A percentile compares a stretch with the other conserved stretches of the same genome.
Conservation (phyloP, 2,797 vertebrate species). For the Pseudomugil tenellus region DNA sequence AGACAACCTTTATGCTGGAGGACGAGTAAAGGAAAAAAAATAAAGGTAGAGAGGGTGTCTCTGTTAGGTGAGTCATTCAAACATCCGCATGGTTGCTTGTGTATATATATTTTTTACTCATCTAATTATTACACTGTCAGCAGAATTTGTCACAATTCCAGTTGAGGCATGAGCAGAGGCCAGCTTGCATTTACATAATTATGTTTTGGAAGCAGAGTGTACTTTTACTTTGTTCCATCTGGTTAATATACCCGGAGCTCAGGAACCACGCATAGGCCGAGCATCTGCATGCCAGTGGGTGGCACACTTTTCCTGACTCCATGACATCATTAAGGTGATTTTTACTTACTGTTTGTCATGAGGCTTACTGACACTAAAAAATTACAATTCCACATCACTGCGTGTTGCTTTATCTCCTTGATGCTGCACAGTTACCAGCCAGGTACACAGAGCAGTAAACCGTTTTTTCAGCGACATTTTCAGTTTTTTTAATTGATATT, state of each 20-base stretch:
- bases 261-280: not conserved
- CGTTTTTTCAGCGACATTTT: conserved; percentile 1
- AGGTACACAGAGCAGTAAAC: not conserved
- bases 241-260: not conserved
- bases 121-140: not conserved
- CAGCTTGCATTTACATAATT: not conserved
- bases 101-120: too few species aligned
- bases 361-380: conserved; percentile 1
- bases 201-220: not conserved
- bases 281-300: not conserved
- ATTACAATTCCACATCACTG: not conserved
- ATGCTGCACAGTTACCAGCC: not conserved
- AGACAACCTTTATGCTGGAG: too few species aligned
- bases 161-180: not conserved
- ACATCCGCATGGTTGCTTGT: too few species aligned
- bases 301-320: not conserved
- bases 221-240: not conserved
- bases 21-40: too few species aligned
- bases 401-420: not conserved
- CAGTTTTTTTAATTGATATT: conserved; percentile 1
- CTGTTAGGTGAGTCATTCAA: too few species aligned
- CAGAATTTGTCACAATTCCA: not conserved
- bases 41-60: too few species aligned
- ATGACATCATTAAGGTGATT: not conserved
- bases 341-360: not conserved